Percentiles rank a stretch among this genome's conserved stretches.
phyloP scores from a whole-genome alignment of 30 jellyfish, hydroid and myxozoan genomes.

The Chrysaora quinquecirrha region DNA sequence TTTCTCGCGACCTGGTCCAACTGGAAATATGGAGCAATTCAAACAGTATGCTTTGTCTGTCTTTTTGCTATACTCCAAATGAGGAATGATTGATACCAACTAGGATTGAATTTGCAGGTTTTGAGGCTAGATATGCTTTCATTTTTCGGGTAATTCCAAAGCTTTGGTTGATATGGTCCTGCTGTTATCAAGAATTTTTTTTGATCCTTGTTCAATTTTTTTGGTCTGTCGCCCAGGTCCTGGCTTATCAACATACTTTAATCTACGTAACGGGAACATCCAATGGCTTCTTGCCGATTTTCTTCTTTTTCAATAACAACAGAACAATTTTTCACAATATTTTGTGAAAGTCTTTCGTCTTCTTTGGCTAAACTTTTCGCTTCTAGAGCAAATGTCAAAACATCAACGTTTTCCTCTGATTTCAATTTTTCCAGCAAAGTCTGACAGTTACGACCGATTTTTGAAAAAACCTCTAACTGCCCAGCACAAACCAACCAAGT shows the following conservation, averaged over 20 bases:
- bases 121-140: conserved; percentile 12
- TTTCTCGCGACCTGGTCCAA: conserved; percentile 64
- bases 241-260: conserved; percentile 1
- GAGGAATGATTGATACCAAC: conserved; percentile 32
- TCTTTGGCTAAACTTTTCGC: background rate
- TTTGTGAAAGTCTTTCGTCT: conserved; percentile 10
- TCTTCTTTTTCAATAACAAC: conserved; percentile 6
- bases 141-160: conserved; percentile 22
- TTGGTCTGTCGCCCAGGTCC: conserved; percentile 14
- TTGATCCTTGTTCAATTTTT: conserved; percentile 2
- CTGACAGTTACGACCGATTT: conserved; percentile 13
- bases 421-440: background rate
- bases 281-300: conserved; percentile 22
- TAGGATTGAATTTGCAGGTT: conserved; percentile 13
- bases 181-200: conserved; percentile 1
- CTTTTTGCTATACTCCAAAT: conserved; percentile 46
- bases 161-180: conserved; percentile 50
- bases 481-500: conserved; percentile 18
- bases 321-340: conserved; percentile 4
- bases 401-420: conserved; percentile 20
- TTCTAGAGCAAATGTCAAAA: background rate
- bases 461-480: conserved; percentile 9
- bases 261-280: conserved; percentile 3
- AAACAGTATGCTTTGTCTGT: conserved; percentile 40
- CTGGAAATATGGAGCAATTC: conserved; percentile 42